Percentiles rank a stretch among this genome's conserved stretches.
phyloP scores from a whole-genome alignment of 2,113 vertebrate species.

The Pionites leucogaster region DNA sequence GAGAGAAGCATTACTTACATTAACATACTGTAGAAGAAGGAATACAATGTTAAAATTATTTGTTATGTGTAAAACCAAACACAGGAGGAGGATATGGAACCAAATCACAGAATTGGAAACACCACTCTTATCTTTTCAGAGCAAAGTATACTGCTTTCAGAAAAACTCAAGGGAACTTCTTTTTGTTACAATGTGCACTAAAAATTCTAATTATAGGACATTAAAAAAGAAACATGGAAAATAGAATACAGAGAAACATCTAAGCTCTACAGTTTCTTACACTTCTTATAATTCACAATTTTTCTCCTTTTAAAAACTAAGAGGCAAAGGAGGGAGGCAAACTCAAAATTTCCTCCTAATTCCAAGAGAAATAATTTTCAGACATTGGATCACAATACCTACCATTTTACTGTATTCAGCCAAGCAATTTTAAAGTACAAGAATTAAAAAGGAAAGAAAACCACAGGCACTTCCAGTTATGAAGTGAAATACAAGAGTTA shows the following conservation, averaged over 20 bases:
- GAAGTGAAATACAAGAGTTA: neutral
- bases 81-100: neutral
- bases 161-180: neutral
- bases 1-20: neutral
- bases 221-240: neutral
- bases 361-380: neutral
- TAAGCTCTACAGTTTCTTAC: neutral
- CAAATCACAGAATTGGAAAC: neutral
- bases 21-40: neutral
- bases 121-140: neutral
- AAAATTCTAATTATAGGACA: neutral
- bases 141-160: neutral
- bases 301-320: neutral
- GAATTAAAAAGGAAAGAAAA: neutral
- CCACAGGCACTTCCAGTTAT: slow-evolving; percentile 23
- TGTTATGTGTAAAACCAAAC: neutral
- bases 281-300: neutral
- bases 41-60: neutral
- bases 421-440: neutral
- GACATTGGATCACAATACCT: neutral
- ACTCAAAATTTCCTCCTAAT: neutral
- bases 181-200: neutral
- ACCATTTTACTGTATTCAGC: neutral
- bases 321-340: neutral
- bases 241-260: neutral